phyloP scores from a whole-genome alignment of 2,888 invertebrate genomes.

The Amiota mariae region DNA sequence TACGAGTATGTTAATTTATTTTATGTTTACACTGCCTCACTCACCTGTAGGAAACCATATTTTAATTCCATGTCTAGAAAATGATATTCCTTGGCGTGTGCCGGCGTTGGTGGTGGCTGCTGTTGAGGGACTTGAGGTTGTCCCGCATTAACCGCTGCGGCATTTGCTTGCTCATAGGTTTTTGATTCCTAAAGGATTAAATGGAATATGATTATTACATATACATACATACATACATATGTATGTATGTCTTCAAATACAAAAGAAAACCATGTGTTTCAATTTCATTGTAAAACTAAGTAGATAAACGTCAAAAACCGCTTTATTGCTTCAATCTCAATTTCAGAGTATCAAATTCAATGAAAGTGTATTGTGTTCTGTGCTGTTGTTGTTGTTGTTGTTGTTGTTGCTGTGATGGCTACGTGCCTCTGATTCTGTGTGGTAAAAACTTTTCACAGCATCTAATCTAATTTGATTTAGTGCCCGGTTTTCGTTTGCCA shows the following conservation, averaged over 20 bases:
- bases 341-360: constrained; percentile 4
- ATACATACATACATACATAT: too few species aligned
- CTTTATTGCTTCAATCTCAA: constrained; percentile 48
- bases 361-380: constrained; percentile 15
- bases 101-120: constrained; percentile 70
- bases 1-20: neutral
- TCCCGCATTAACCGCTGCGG: constrained; percentile 51
- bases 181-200: constrained; percentile 66
- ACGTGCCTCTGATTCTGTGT: neutral
- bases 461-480: constrained; percentile 31
- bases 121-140: constrained; percentile 50
- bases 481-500: constrained; percentile 2
- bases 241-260: too few species aligned
- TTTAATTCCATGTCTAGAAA: constrained; percentile 95
- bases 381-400: constrained; percentile 48
- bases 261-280: neutral
- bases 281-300: constrained; percentile 4
- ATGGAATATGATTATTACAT: constrained; percentile 28
- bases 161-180: constrained; percentile 72
- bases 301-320: constrained; percentile 44
- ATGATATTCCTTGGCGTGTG: constrained; percentile 85
- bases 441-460: constrained; percentile 24
- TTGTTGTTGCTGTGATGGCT: neutral
- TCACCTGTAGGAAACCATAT: constrained; percentile 93
- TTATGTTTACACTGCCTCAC: constrained; percentile 36